Conservation (phyloP, 2,888 invertebrate species). For the Crossocerus cetratus region DNA sequence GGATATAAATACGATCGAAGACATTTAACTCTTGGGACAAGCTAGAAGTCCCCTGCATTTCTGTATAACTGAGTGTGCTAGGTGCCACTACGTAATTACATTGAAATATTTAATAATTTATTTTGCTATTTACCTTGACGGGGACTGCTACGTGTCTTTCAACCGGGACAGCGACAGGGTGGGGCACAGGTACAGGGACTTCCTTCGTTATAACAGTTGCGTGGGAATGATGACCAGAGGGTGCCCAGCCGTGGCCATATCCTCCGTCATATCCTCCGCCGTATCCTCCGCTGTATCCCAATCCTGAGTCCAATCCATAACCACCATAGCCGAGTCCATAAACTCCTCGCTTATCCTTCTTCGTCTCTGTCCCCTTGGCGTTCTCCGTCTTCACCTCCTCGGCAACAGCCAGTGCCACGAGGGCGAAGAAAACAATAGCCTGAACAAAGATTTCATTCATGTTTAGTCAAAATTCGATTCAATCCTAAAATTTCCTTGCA, state of each 20-base stretch:
- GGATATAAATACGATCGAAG: too few species aligned
- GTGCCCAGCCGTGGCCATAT: slow-evolving; percentile 4
- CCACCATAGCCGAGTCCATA: slow-evolving; percentile 36
- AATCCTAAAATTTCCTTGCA: slow-evolving; percentile 3
- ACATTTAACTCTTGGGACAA: too few species aligned
- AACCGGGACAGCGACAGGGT: slow-evolving; percentile 78
- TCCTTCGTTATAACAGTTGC: slow-evolving; percentile 78
- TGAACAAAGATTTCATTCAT: slow-evolving; percentile 53
- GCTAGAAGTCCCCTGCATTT: neutral
- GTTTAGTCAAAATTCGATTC: neutral
- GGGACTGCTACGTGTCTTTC: slow-evolving; percentile 78
- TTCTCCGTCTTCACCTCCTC: slow-evolving; percentile 56
- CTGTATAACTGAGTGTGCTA: too few species aligned
- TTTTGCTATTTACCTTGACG: slow-evolving; percentile 65
- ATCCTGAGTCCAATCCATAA: slow-evolving; percentile 1
- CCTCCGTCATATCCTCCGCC: neutral
- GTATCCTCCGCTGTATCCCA: slow-evolving; percentile 7
- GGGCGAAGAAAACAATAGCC: slow-evolving; percentile 71
- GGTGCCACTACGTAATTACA: too few species aligned
- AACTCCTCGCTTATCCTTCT: slow-evolving; percentile 39
- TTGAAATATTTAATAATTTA: too few species aligned
- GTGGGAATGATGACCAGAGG: slow-evolving; percentile 62
- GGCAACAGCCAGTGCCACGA: slow-evolving; percentile 73
- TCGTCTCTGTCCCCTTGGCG: slow-evolving; percentile 11
- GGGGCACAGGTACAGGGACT: slow-evolving; percentile 78